Percentiles rank a stretch among this genome's conserved stretches.
phyloP scores from a whole-genome alignment of 2,888 invertebrate species.

The Dolichopus griseipennis region DNA sequence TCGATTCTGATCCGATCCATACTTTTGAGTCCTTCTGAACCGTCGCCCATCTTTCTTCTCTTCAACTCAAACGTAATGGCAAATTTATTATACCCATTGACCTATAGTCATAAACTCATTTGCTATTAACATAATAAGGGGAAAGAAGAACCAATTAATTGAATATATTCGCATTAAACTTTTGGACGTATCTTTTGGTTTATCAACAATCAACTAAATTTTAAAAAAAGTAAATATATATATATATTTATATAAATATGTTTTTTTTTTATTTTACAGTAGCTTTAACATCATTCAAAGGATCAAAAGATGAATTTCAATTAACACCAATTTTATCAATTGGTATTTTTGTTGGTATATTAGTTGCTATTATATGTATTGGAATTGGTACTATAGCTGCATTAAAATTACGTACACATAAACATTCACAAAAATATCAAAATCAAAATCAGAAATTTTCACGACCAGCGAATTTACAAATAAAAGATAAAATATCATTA shows the following conservation, averaged over 20 bases:
- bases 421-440: slow-evolving; percentile 40
- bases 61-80: no score
- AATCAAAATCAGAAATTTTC: slow-evolving; percentile 46
- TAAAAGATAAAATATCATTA: slow-evolving; percentile 59
- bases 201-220: no score
- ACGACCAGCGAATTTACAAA: slow-evolving; percentile 52
- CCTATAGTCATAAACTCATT: no score
- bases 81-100: no score
- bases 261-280: slow-evolving; percentile 32
- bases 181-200: no score
- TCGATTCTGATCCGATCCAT: no score
- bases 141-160: no score
- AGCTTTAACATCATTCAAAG: slow-evolving; percentile 43
- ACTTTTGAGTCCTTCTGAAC: no score
- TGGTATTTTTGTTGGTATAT: slow-evolving; percentile 44
- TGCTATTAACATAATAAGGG: no score
- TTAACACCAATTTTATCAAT: slow-evolving; percentile 48
- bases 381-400: slow-evolving; percentile 42
- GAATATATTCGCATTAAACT: no score
- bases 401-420: slow-evolving; percentile 41
- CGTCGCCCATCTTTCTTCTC: no score
- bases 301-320: slow-evolving; percentile 47
- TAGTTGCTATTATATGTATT: slow-evolving; percentile 43
- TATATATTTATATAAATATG: slow-evolving; percentile 8
- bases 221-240: no score